Base-by-base conservation (phyloP, 1,140 invertebrate genomes). In the Trachymyrmex septentrionalis region DNA sequence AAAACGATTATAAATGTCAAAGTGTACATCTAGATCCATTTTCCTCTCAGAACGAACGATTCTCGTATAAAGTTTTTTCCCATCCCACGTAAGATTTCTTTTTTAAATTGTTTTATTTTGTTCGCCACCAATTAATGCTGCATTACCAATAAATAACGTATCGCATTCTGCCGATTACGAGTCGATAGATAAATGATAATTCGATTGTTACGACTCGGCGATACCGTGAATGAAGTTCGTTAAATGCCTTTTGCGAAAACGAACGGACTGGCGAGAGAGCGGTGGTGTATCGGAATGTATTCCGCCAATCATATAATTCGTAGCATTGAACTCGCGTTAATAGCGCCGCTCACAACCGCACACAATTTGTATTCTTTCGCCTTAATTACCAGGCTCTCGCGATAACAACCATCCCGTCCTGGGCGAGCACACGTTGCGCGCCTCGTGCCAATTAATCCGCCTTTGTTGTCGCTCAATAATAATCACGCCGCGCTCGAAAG, bases 381-480 rank as follows among this genome's bases (percentile, higher is more conserved):
- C 59, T 78, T 78, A 69, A 81, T 81, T 81, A 55, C 48, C 77
- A 30, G 50, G 44, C 27, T 80, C 44, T 80, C 44, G 21, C 34
- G 34, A 48, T 75, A 64, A 64, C 61, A 44, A 38, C 61, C 61
- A 14, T 77, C 24, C 24, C 48, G 19, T 30, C 38, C 59, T 9
- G 59, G 44, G n/a, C 76, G 48, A 38, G 30, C 48, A 38, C 48
- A 69, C 77, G 63, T 71, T 69, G 77, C 77, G 30, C 69, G 57
- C 69, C 44, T 48, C 50, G 81, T 73, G 81, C 59, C 77, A 81
- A 81, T 81, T 61, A 81, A 50, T 16, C 50, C 50, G 61, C 72
- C 48, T 78, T 86, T 77, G 63, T 67, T 57, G 84, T 77, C 72
- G 50, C 75, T 85, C 57, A 85, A 73, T 75, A 85, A 75, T 75